Percentiles rank a stretch among this genome's conserved stretches.
phyloP scores from a whole-genome alignment of 1,140 invertebrate species.

The Pseudomyrmex gracilis region DNA sequence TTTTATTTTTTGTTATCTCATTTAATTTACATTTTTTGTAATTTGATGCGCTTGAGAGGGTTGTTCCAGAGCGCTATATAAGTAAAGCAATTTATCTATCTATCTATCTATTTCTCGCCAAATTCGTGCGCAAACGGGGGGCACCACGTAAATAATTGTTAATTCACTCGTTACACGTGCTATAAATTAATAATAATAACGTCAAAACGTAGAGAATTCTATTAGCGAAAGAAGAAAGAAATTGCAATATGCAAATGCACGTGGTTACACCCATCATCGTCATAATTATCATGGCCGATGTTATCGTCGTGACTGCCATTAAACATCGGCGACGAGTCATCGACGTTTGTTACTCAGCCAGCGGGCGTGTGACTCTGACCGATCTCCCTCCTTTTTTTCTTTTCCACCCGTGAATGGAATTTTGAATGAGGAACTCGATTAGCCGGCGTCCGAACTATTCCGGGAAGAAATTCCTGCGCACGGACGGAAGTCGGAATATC shows the following conservation, averaged over 20 bases:
- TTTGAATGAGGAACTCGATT: slow-evolving; percentile 37
- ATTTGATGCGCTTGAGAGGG: too few species aligned
- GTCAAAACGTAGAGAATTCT: not conserved
- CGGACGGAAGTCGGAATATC: slow-evolving; percentile 42
- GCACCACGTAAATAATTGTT: too few species aligned
- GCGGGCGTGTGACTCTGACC: slow-evolving; percentile 26
- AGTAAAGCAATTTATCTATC: too few species aligned
- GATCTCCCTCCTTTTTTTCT: slow-evolving; percentile 13
- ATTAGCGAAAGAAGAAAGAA: not conserved
- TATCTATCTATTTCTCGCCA: too few species aligned
- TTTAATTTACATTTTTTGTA: too few species aligned
- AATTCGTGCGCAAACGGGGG: too few species aligned
- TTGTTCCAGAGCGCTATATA: too few species aligned
- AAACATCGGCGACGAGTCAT: slow-evolving; percentile 39
- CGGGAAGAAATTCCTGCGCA: slow-evolving; percentile 49
- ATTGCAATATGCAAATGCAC: not conserved
- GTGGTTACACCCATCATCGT: slow-evolving; percentile 10
- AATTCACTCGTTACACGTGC: not conserved
- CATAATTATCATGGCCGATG: slow-evolving; percentile 17
- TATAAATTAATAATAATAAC: slow-evolving; percentile 4
- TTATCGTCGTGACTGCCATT: slow-evolving; percentile 32
- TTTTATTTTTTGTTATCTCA: too few species aligned
- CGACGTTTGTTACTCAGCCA: slow-evolving; percentile 33
- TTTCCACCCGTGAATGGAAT: slow-evolving; percentile 27
- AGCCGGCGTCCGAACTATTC: slow-evolving; percentile 28